A percentile compares a stretch with the other conserved stretches of the same genome.
Evolutionary conservation across 2,888 invertebrate genomes (phyloP).

Genomic region (Agrotis clavis): DNA sequence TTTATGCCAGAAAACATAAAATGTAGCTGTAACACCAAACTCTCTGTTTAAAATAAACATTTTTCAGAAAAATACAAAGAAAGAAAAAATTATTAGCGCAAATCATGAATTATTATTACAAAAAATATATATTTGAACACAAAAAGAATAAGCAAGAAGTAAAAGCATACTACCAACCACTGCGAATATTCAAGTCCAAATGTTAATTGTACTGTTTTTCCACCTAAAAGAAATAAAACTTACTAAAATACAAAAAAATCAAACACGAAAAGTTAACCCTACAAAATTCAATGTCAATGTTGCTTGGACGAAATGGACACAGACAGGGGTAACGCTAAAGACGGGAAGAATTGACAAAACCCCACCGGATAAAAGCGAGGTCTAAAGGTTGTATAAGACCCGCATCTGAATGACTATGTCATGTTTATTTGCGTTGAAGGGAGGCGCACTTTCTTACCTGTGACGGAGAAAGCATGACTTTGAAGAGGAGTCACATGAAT

Average conservation of each 20-base stretch:
- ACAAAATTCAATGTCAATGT: conserved; percentile 80
- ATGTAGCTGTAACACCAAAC: background rate
- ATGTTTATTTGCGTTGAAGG: conserved; percentile 88
- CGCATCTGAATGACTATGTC: conserved; percentile 85
- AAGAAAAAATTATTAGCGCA: too few species aligned
- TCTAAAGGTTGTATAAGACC: conserved; percentile 75
- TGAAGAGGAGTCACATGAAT: conserved; percentile 82
- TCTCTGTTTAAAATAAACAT: background rate
- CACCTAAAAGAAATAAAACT: too few species aligned
- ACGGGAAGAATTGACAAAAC: conserved; percentile 82
- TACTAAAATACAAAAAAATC: conserved; percentile 1
- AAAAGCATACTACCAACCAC: too few species aligned
- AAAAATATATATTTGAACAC: too few species aligned
- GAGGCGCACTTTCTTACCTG: conserved; percentile 81
- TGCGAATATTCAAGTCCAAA: too few species aligned
- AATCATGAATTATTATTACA: too few species aligned
- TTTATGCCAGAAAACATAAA: background rate
- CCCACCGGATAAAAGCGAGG: conserved; percentile 83
- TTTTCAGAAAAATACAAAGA: too few species aligned
- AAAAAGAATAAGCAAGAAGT: too few species aligned
- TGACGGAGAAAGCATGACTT: conserved; percentile 78
- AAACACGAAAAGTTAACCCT: conserved; percentile 74
- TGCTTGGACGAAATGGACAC: conserved; percentile 74
- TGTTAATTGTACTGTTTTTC: too few species aligned
- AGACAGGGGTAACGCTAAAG: conserved; percentile 73